These are phyloP conservation scores for Coryphaenoides rupestris DNA, from an alignment of 2,113 vertebrate species.

Conservation along the genomic window DNA sequence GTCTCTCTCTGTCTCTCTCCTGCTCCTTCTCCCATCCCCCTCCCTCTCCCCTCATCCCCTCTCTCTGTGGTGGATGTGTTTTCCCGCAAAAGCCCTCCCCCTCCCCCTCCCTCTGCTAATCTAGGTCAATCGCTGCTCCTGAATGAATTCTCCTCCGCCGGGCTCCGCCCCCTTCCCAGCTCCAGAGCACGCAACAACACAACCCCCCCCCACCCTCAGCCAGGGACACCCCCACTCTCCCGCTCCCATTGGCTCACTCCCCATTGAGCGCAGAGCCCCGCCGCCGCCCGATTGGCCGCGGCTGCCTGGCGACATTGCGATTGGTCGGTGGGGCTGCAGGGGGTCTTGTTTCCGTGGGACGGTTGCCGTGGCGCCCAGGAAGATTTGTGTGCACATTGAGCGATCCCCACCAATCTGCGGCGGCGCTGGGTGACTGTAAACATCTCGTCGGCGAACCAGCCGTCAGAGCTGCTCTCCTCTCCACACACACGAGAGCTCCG, in stretches of 20 bases:
- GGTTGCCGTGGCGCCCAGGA: conserved; percentile 80
- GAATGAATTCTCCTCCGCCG: conserved; percentile 74
- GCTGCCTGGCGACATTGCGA: conserved; percentile 41
- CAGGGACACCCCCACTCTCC: conserved; percentile 67
- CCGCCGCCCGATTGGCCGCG: conserved; percentile 50
- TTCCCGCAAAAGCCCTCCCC: conserved; percentile 53
- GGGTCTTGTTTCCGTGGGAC: conserved; percentile 76
- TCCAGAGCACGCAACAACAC: conserved; percentile 62
- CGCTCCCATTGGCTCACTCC: conserved; percentile 58
- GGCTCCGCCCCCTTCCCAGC: conserved; percentile 64
- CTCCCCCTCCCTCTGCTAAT: conserved; percentile 61
- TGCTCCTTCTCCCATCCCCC: conserved; percentile 5
- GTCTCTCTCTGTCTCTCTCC: conserved; percentile 39
- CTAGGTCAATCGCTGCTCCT: conserved; percentile 79
- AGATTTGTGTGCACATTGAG: conserved; percentile 71
- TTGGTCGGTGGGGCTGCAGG: conserved; percentile 63
- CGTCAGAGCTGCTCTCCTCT: conserved; percentile 37
- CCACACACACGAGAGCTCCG: too few relatives aligned
- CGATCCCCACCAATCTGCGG: conserved; percentile 69
- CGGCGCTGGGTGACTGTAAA: conserved; percentile 55
- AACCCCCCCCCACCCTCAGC: conserved; percentile 63
- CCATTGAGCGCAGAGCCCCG: conserved; percentile 46
- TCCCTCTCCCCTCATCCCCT: conserved; percentile 18
- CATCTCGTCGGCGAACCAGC: conserved; percentile 38
- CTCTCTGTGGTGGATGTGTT: conserved; percentile 65